A percentile compares a stretch with the other conserved stretches of the same genome.
These are phyloP conservation scores for Hoplodrina ambigua DNA, from an alignment of 2,888 invertebrate species.

Conservation along the genomic window DNA sequence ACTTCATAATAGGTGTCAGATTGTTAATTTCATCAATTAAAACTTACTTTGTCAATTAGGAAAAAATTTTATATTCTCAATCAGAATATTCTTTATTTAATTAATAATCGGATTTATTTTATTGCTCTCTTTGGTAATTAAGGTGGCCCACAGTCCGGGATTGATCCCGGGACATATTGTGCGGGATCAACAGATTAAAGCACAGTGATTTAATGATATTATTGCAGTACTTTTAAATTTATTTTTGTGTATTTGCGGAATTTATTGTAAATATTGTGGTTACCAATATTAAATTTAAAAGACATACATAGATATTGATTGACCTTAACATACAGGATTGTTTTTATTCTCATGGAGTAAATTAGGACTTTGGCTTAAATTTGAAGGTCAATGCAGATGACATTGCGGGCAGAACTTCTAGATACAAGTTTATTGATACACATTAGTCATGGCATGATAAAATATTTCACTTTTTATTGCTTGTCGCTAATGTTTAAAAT, in stretches of 20 bases:
- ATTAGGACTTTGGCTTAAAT: too few relatives aligned
- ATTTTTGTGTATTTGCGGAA: conserved; percentile 4
- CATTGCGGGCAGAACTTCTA: too few relatives aligned
- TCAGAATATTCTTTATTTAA: conserved; percentile 24
- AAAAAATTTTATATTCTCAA: conserved; percentile 44
- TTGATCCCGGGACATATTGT: conserved; percentile 48
- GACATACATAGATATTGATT: too few relatives aligned
- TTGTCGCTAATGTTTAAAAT: too few relatives aligned
- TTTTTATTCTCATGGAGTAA: too few relatives aligned
- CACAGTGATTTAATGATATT: conserved; percentile 25
- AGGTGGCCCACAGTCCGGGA: conserved; percentile 24
- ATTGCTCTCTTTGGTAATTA: conserved; percentile 48
- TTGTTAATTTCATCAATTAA: conserved; percentile 55
- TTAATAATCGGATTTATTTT: conserved; percentile 54
- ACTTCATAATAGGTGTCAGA: conserved; percentile 16
- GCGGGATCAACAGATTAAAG: conserved; percentile 42
- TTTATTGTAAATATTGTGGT: conserved; percentile 11
- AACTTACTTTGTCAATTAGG: conserved; percentile 53
- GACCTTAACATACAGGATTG: too few relatives aligned
- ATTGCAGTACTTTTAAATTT: conserved; percentile 12
- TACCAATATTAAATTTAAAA: too few relatives aligned
- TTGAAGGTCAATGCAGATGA: too few relatives aligned
- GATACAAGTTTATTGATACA: too few relatives aligned
- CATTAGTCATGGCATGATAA: too few relatives aligned
- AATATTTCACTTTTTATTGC: too few relatives aligned